Conservation (phyloP, 2,888 invertebrate genomes). For the Aphodius granarius region DNA sequence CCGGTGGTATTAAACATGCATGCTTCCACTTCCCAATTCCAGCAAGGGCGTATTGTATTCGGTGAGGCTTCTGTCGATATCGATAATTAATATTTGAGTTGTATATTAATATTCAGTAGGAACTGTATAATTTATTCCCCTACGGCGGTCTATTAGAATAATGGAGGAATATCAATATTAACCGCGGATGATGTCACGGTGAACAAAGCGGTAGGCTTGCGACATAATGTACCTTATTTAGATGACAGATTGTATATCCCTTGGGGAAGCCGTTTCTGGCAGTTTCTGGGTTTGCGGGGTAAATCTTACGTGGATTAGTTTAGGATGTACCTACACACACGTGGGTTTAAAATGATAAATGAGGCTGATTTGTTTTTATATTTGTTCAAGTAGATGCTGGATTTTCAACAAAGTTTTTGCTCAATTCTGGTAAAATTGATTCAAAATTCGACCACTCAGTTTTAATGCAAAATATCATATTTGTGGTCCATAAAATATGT, state of each 20-base stretch:
- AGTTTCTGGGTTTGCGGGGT: not conserved
- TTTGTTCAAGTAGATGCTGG: too few species aligned
- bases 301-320: not conserved
- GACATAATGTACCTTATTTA: not conserved
- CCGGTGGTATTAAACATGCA: not conserved
- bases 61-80: not conserved
- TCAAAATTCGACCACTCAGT: too few species aligned
- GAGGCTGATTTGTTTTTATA: too few species aligned
- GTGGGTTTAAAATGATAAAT: too few species aligned
- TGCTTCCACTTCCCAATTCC: not conserved
- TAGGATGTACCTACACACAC: not conserved
- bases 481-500: too few species aligned
- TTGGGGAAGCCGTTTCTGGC: not conserved
- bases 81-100: not conserved
- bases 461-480: too few species aligned
- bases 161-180: not conserved
- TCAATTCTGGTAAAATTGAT: too few species aligned
- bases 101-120: not conserved
- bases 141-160: not conserved
- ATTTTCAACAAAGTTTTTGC: too few species aligned
- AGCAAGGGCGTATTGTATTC: not conserved
- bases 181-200: not conserved
- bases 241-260: not conserved
- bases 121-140: not conserved
- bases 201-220: not conserved